Percentiles rank a stretch among this genome's conserved stretches.
Conservation (phyloP, 2,113 vertebrate species). For the Brienomyrus longianalis region DNA sequence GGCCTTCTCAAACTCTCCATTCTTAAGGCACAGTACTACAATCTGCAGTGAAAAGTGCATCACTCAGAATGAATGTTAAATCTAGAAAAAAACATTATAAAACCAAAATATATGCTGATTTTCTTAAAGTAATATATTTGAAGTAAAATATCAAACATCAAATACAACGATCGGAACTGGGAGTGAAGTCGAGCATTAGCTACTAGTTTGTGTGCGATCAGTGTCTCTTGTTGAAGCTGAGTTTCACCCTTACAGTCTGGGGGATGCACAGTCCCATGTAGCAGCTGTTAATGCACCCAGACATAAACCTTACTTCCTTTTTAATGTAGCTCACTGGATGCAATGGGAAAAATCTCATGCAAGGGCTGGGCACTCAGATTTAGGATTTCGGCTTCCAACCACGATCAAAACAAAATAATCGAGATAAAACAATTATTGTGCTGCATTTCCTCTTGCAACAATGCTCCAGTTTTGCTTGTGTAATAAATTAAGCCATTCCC, state of each 20-base stretch:
- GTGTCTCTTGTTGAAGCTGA: not conserved
- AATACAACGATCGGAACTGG: not conserved
- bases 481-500: not conserved
- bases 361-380: not conserved
- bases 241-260: not conserved
- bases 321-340: not conserved
- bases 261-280: not conserved
- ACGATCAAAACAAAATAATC: not conserved
- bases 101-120: not conserved
- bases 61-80: conserved; percentile 8
- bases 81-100: not conserved
- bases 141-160: not conserved
- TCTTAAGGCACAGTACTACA: conserved; percentile 70
- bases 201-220: not conserved
- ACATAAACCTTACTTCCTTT: not conserved
- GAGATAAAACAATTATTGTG: not conserved
- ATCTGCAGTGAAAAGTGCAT: conserved; percentile 57
- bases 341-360: not conserved
- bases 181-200: not conserved
- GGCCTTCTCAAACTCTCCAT: conserved; percentile 71
- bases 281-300: not conserved
- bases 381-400: not conserved
- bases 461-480: not conserved
- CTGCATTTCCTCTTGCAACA: not conserved
- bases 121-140: not conserved